These are phyloP conservation scores for Anhinga anhinga DNA, from an alignment of 2,113 vertebrate species.

Conservation along the genomic window DNA sequence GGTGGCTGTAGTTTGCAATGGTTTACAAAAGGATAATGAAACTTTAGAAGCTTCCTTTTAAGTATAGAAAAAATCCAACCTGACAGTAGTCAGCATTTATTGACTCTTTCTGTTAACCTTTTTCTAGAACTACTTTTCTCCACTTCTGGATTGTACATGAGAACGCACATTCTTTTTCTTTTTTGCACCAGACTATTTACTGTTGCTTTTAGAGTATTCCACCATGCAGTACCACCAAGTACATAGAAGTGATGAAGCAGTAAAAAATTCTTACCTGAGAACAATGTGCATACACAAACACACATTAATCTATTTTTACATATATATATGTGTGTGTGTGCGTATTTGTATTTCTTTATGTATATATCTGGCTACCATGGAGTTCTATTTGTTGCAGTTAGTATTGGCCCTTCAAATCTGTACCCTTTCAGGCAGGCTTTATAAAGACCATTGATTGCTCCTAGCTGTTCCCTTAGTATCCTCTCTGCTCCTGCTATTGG, in stretches of 20 bases:
- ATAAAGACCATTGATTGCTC: not conserved
- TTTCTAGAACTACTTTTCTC: not conserved
- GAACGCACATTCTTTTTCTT: not conserved
- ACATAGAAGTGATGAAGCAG: not conserved
- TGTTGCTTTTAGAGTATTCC: not conserved
- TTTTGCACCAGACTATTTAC: not conserved
- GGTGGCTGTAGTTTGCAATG: not conserved
- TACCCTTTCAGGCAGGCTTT: not conserved
- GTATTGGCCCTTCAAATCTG: not conserved
- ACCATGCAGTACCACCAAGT: not conserved
- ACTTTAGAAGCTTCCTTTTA: not conserved
- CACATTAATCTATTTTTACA: not conserved
- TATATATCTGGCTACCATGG: not conserved
- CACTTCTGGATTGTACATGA: not conserved
- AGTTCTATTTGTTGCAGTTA: not conserved
- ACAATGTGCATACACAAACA: not conserved
- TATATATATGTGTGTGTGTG: too few species aligned
- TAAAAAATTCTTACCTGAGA: not conserved
- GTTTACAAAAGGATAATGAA: not conserved
- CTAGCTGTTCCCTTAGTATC: not conserved
- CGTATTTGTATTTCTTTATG: not conserved
- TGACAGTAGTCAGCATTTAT: not conserved
- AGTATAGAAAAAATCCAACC: not conserved
- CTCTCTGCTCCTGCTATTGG: not conserved
- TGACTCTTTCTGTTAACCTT: not conserved